Conservation (phyloP, 2,113 vertebrate species). For the Phasianus colchicus region DNA sequence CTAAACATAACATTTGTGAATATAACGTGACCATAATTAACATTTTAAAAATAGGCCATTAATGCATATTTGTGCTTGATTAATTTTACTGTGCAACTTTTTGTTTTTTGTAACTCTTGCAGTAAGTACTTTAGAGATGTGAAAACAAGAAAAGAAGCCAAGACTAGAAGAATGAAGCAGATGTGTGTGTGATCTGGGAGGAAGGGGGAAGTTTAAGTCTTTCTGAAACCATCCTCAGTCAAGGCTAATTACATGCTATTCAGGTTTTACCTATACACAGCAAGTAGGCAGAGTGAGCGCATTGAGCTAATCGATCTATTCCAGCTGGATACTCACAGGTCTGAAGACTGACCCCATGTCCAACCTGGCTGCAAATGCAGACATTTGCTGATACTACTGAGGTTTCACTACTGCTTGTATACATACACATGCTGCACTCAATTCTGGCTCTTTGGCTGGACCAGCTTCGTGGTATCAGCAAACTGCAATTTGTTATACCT, state of each 20-base stretch:
- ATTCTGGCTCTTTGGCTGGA: neutral
- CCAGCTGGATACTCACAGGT: neutral
- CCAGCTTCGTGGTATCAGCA: neutral
- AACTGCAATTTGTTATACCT: neutral
- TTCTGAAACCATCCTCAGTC: neutral
- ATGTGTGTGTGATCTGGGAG: neutral
- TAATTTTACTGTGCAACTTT: neutral
- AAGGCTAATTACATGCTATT: neutral
- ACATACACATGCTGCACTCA: accelerated
- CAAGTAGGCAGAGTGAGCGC: neutral
- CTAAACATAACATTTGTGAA: neutral
- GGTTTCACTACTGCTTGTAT: neutral
- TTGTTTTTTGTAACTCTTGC: neutral
- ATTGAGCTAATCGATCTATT: neutral
- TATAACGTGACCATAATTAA: neutral
- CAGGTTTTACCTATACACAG: neutral
- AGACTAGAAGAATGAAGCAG: neutral
- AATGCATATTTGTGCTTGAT: neutral
- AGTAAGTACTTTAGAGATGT: neutral
- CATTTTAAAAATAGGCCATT: neutral
- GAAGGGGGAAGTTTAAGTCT: neutral
- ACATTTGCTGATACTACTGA: neutral
- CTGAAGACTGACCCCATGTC: neutral
- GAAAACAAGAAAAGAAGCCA: neutral
- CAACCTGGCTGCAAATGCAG: neutral